Conservation (phyloP, 1,140 invertebrate genomes). For the Steinernema khuongi region DNA sequence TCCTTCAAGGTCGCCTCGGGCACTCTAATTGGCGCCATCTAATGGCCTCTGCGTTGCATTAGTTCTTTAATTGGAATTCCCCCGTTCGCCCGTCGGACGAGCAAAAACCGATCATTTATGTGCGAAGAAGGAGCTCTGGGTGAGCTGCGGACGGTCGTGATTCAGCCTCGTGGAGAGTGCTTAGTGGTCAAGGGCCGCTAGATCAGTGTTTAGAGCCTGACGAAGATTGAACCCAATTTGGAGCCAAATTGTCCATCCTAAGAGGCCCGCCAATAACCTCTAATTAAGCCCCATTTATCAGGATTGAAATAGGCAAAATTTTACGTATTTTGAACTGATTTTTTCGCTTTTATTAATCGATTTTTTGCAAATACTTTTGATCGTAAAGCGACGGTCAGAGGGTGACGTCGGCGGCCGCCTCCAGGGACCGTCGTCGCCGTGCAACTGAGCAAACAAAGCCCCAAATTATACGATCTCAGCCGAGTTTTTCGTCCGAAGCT, state of each 20-base stretch:
- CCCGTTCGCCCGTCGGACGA: not conserved
- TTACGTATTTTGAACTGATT: too few relatives aligned
- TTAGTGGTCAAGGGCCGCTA: too few relatives aligned
- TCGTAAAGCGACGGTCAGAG: not conserved
- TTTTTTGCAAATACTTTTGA: not conserved
- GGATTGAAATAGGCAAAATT: too few relatives aligned
- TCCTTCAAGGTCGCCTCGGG: conserved; percentile 4
- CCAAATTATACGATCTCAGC: conserved; percentile 8
- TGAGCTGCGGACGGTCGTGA: not conserved
- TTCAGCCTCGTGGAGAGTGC: too few relatives aligned
- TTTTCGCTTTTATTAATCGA: not conserved
- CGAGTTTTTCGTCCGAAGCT: conserved; percentile 11
- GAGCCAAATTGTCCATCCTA: too few relatives aligned
- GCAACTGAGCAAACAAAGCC: conserved; percentile 7
- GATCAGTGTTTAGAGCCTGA: too few relatives aligned
- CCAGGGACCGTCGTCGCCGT: conserved; percentile 10
- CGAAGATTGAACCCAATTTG: too few relatives aligned
- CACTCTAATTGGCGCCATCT: conserved; percentile 4
- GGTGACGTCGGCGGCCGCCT: not conserved
- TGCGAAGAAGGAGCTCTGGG: not conserved
- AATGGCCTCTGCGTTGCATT: not conserved
- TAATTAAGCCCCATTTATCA: too few relatives aligned
- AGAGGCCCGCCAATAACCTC: too few relatives aligned
- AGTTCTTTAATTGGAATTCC: not conserved
- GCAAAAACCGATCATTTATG: conserved; percentile 2